phyloP scores from a whole-genome alignment of 2,888 invertebrate genomes.

The Tachina fera region DNA sequence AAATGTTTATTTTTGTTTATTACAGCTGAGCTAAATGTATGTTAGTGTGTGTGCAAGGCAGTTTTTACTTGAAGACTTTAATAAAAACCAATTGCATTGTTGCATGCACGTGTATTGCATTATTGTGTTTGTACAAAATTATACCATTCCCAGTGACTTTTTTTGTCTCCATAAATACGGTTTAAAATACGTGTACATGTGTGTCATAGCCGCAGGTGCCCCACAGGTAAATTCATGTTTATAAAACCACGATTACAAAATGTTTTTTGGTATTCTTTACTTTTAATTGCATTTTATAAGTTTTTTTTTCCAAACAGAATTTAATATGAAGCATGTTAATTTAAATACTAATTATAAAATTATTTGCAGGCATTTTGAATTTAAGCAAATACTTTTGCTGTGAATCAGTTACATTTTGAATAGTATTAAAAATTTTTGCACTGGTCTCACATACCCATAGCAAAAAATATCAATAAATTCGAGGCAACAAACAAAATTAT shows the following conservation, averaged over 20 bases:
- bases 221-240: constrained; percentile 57
- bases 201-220: constrained; percentile 31
- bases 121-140: constrained; percentile 15
- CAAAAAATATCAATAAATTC: no score
- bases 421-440: no score
- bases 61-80: constrained; percentile 33
- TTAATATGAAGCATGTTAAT: not conserved
- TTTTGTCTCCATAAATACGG: not conserved
- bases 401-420: no score
- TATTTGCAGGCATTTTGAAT: no score
- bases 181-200: not conserved
- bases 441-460: no score
- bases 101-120: constrained; percentile 42
- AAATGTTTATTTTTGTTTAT: not conserved
- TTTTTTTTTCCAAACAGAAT: not conserved
- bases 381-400: no score
- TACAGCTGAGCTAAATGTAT: not conserved
- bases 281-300: constrained; percentile 14
- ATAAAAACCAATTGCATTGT: constrained; percentile 49
- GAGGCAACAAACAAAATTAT: no score
- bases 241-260: constrained; percentile 49
- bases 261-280: constrained; percentile 25
- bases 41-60: not conserved
- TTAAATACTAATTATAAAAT: not conserved
- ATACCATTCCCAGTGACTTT: constrained; percentile 5